Conservation (phyloP, 2,113 vertebrate genomes). For the Petromus typicus region DNA sequence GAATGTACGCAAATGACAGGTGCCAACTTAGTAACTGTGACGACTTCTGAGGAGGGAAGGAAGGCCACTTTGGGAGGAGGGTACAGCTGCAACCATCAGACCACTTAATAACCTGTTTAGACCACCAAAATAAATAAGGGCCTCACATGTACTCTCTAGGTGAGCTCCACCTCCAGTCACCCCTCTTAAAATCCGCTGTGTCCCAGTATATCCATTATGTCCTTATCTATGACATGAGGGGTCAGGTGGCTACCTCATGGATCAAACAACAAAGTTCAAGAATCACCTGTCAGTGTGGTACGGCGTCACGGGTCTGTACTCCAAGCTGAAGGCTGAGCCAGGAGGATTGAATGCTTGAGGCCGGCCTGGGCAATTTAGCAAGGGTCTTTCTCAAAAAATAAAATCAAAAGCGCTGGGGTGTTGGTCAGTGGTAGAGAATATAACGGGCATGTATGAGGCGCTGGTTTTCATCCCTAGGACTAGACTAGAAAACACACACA, state of each 20-base stretch:
- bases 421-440: not conserved
- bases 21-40: fast-evolving
- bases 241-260: no score
- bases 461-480: not conserved
- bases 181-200: not conserved
- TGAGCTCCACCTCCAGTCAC: not conserved
- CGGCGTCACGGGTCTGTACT: not conserved
- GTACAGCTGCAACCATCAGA: fast-evolving
- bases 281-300: not conserved
- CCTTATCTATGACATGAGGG: not conserved
- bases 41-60: not conserved
- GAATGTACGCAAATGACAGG: fast-evolving
- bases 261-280: fast-evolving
- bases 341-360: not conserved
- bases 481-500: no score
- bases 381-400: not conserved
- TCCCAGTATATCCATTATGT: not conserved
- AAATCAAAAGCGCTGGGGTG: not conserved
- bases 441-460: not conserved
- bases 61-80: fast-evolving
- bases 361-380: not conserved
- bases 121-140: not conserved
- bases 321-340: not conserved
- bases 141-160: not conserved
- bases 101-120: not conserved